Evolutionary conservation across 2,888 invertebrate genomes (phyloP).

Genomic region (Macropis europaea): DNA sequence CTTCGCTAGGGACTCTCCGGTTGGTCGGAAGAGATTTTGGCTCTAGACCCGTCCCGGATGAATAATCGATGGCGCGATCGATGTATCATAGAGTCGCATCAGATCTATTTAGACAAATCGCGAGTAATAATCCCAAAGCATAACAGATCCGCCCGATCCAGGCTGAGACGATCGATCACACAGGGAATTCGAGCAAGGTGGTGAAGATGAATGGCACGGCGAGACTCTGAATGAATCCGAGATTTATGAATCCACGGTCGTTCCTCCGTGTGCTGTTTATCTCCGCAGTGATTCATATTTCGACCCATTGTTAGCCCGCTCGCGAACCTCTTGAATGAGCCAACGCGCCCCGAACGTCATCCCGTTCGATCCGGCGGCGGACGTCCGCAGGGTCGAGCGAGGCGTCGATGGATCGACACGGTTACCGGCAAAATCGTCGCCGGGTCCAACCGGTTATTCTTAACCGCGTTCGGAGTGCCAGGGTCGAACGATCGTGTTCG

Average conservation of each 20-base stretch:
- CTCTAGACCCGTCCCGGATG: no score
- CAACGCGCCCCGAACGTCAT: neutral
- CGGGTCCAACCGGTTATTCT: conserved; percentile 44
- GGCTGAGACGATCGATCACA: conserved; percentile 16
- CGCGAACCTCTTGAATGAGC: neutral
- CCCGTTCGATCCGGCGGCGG: neutral
- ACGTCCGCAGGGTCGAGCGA: conserved; percentile 64
- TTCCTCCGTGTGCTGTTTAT: conserved; percentile 29
- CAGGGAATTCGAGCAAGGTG: neutral
- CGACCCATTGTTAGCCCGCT: conserved; percentile 10
- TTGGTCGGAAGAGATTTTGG: no score
- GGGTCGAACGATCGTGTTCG: neutral
- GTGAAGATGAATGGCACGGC: conserved; percentile 36
- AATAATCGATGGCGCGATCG: no score
- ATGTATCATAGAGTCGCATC: no score
- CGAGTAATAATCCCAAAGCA: conserved; percentile 11
- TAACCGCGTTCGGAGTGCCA: neutral
- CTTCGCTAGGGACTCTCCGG: no score
- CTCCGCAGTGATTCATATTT: conserved; percentile 36
- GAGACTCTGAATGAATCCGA: conserved; percentile 41
- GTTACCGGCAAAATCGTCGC: conserved; percentile 66
- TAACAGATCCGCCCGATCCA: conserved; percentile 15
- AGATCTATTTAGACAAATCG: no score
- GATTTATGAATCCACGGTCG: conserved; percentile 41
- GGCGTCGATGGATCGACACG: conserved; percentile 71